Percentiles rank a stretch among this genome's conserved stretches.
Conservation (phyloP, 1,140 invertebrate species). For the Aleiodes sp. region DNA sequence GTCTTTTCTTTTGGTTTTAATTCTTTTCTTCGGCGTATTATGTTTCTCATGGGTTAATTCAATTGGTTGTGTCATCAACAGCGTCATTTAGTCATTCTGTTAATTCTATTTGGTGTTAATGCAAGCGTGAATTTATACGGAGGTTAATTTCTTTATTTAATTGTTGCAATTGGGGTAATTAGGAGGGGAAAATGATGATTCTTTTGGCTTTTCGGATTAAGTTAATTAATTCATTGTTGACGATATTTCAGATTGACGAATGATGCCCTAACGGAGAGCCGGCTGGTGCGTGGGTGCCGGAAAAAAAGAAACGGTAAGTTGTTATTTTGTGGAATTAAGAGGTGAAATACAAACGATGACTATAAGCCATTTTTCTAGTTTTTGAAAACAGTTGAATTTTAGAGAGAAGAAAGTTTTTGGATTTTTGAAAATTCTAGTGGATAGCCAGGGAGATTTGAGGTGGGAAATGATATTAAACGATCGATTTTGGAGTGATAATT, state of each 20-base stretch:
- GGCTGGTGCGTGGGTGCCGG: constrained; percentile 57
- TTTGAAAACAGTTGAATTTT: too few species aligned
- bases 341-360: too few species aligned
- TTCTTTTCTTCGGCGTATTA: background rate
- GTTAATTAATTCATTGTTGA: constrained; percentile 34
- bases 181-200: background rate
- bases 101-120: constrained; percentile 25
- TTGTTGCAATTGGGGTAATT: background rate
- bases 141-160: constrained; percentile 17
- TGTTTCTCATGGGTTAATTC: constrained; percentile 26
- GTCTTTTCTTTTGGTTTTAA: constrained; percentile 22
- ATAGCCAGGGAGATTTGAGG: too few species aligned
- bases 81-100: constrained; percentile 9
- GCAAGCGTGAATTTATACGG: constrained; percentile 13
- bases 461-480: too few species aligned
- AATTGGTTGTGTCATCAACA: constrained; percentile 20
- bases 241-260: constrained; percentile 58
- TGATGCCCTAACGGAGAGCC: constrained; percentile 60
- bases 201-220: background rate
- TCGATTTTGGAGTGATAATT: too few species aligned
- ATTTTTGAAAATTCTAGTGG: too few species aligned
- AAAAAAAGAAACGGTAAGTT: constrained; percentile 54
- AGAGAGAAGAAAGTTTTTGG: too few species aligned
- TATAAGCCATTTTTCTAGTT: too few species aligned
- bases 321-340: too few species aligned